Base-by-base conservation (phyloP, 2,888 invertebrate genomes). In the Zygaena filipendulae region DNA sequence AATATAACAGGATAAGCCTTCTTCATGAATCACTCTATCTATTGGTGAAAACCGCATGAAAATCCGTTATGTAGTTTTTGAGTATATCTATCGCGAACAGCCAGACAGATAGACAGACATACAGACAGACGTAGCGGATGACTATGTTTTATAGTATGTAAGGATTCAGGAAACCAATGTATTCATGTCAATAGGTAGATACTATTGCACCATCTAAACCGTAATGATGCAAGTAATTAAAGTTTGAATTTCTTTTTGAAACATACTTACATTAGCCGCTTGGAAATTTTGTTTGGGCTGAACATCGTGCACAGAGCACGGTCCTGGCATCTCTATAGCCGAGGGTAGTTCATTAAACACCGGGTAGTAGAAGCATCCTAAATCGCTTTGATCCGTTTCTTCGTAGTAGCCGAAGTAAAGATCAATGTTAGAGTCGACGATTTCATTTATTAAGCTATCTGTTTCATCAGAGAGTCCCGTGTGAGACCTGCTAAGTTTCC, bases 291-390 rank as follows among this genome's bases (percentile, higher is more conserved):
- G 3, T 13, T 64, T 38, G 11, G 55, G 69, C 8, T n/a, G n/a
- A n/a, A 36, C 38, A 10, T 72, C 61, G 2, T 35, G 44, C 3
- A 47, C 39, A 35, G 67, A 40, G 23, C 75, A 75, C 4, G 55
- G 49, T 13, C 69, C 71, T 0, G 52, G 47, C 4, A 74, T 40
- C 2, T 42, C 50, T 9, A 72, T 69, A 1, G n/a, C 18, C 0
- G 30, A 19, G 4, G 64, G 63, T 0, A 47, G 26, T 7, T 40
- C 30, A 1, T 49, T 52, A 21, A 59, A 68, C 1, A 39, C 54
- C 1, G 75, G 75, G 29, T 72, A 74, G 37, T 68, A 45, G 62
- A 75, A 75, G 34, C 75, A 75, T 0, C 55, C 60, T 3, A 43
- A 40, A 25, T 52, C 38, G 21, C 52, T 55, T 29, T 70, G 74